Evolutionary conservation across 2,797 vertebrate species (phyloP).

Genomic region (Crocidura indochinensis): DNA sequence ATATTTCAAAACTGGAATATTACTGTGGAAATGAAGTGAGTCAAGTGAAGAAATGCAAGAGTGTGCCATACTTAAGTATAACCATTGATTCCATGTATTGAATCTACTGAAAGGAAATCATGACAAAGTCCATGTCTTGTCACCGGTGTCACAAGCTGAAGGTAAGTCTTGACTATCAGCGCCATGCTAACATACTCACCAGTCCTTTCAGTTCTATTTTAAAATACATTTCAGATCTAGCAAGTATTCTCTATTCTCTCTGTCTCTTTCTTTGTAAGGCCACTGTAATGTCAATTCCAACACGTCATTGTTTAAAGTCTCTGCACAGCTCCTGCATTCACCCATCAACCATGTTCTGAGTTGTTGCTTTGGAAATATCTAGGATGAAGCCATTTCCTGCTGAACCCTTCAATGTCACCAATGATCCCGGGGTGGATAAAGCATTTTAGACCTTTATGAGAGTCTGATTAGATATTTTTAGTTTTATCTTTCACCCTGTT

Average conservation of each 20-base stretch:
- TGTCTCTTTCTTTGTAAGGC: neutral
- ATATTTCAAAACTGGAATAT: neutral
- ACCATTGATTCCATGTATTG: neutral
- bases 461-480: neutral
- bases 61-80: no score
- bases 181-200: neutral
- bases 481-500: neutral
- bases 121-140: neutral
- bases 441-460: neutral
- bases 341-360: neutral
- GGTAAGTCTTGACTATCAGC: neutral
- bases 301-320: neutral
- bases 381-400: neutral
- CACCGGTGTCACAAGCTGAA: neutral
- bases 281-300: neutral
- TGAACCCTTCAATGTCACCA: neutral
- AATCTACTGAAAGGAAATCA: neutral
- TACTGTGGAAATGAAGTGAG: neutral
- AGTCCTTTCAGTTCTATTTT: neutral
- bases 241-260: no score
- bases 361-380: neutral
- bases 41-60: neutral
- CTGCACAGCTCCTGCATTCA: accelerated
- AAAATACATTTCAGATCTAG: neutral
- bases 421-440: neutral